A percentile compares a stretch with the other conserved stretches of the same genome.
Conservation (phyloP, 2,113 vertebrate genomes). For the Marmota flaviventris region DNA sequence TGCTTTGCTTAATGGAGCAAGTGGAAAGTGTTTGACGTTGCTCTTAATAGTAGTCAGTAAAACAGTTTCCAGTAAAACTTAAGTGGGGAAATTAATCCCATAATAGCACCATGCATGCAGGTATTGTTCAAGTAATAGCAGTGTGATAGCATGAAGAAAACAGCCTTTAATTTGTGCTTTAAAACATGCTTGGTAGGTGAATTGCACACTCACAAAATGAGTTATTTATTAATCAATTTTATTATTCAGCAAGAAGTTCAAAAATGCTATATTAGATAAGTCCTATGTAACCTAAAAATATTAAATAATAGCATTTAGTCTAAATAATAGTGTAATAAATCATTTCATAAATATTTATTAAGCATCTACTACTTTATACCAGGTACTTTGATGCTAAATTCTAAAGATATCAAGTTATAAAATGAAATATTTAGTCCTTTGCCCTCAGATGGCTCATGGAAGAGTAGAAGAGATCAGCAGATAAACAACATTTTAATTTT, state of each 20-base stretch:
- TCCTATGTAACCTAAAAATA: neutral
- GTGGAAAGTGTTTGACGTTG: constrained; percentile 46
- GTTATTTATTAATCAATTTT: constrained; percentile 31
- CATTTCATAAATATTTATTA: constrained; percentile 19
- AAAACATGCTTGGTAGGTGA: neutral
- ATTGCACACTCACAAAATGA: neutral
- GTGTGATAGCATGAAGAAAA: constrained; percentile 6
- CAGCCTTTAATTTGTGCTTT: constrained; percentile 31
- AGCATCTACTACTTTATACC: neutral
- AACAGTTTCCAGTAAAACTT: constrained; percentile 83
- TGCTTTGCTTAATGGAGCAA: constrained; percentile 77
- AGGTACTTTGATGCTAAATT: neutral
- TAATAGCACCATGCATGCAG: constrained; percentile 53
- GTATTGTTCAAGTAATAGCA: constrained; percentile 61
- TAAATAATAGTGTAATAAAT: constrained; percentile 10
- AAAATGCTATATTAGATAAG: neutral
- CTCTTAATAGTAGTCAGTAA: constrained; percentile 75
- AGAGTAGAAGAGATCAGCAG: neutral
- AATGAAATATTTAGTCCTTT: neutral
- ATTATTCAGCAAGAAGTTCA: constrained; percentile 44
- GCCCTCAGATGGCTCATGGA: neutral
- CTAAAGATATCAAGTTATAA: neutral
- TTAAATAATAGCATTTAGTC: neutral
- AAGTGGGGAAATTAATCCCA: constrained; percentile 72
- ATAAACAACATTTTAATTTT: constrained; percentile 42